Conservation (phyloP, 2,113 vertebrate species). For the Indicator indicator region DNA sequence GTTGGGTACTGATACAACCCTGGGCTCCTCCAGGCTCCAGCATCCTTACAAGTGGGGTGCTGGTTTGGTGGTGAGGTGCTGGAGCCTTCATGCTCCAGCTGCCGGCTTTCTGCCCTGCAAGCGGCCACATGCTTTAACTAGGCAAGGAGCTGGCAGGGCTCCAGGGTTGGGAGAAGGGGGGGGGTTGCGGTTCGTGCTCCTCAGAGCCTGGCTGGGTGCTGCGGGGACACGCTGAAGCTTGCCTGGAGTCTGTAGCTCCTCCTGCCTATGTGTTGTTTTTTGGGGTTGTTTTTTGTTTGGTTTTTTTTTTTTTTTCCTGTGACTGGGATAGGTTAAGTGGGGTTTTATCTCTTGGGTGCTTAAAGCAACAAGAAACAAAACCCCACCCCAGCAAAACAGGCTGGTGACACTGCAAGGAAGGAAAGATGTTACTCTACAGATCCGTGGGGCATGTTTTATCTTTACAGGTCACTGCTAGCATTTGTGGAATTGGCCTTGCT, state of each 20-base stretch:
- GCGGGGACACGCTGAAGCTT: background rate
- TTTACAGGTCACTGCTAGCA: constrained; percentile 34
- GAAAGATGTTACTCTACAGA: background rate
- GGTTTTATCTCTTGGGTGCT: constrained; percentile 8
- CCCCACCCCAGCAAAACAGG: background rate
- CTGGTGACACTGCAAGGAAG: background rate
- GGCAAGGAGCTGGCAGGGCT: background rate
- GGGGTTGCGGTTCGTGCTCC: background rate
- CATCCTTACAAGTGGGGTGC: background rate
- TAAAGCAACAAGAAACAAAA: constrained; percentile 36
- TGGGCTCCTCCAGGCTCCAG: background rate
- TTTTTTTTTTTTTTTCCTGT: background rate
- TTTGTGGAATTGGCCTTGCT: constrained; percentile 21
- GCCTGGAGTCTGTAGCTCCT: background rate
- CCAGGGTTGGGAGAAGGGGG: background rate
- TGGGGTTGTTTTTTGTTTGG: too few species aligned
- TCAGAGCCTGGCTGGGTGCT: background rate
- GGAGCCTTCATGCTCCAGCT: accelerated
- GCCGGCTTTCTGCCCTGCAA: background rate
- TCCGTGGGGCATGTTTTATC: constrained; percentile 13
- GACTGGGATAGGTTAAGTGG: constrained; percentile 29
- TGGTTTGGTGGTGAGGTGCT: accelerated
- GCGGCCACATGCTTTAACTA: background rate
- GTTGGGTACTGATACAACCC: background rate
- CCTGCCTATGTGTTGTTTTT: background rate